Evolutionary conservation across 2,888 invertebrate species (phyloP).

Genomic region (Drosophila limbata): DNA sequence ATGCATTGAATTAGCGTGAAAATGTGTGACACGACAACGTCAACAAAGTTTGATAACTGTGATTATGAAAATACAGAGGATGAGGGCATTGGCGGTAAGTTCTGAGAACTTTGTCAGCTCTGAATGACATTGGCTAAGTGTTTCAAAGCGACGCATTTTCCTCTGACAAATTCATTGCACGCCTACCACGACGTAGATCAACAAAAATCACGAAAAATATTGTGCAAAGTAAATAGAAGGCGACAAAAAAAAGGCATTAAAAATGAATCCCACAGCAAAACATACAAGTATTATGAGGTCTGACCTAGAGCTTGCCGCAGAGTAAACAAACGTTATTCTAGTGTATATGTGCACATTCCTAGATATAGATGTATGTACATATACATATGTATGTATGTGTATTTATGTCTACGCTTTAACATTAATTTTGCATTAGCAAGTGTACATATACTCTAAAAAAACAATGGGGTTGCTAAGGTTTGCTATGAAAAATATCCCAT

Average conservation of each 20-base stretch:
- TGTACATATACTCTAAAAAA: slow-evolving; percentile 29
- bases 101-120: slow-evolving; percentile 1
- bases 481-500: background rate
- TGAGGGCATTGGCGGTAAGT: slow-evolving; percentile 74
- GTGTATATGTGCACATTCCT: background rate
- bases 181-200: slow-evolving; percentile 28
- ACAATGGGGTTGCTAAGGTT: background rate
- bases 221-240: slow-evolving; percentile 52
- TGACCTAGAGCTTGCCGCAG: slow-evolving; percentile 64
- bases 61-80: slow-evolving; percentile 66
- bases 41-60: slow-evolving; percentile 25
- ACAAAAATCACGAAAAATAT: slow-evolving; percentile 31
- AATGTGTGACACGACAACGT: slow-evolving; percentile 42
- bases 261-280: slow-evolving; percentile 33
- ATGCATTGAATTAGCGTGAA: slow-evolving; percentile 7
- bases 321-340: slow-evolving; percentile 44
- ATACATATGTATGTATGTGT: slow-evolving; percentile 1
- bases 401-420: slow-evolving; percentile 34
- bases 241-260: slow-evolving; percentile 35
- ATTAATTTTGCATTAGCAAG: slow-evolving; percentile 45
- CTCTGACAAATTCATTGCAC: slow-evolving; percentile 38
- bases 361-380: background rate
- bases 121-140: slow-evolving; percentile 12
- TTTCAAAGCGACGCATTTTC: slow-evolving; percentile 51
- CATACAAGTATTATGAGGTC: slow-evolving; percentile 38